Evolutionary conservation across 1,140 invertebrate species (phyloP).

Genomic region (Drosophila dunni): DNA sequence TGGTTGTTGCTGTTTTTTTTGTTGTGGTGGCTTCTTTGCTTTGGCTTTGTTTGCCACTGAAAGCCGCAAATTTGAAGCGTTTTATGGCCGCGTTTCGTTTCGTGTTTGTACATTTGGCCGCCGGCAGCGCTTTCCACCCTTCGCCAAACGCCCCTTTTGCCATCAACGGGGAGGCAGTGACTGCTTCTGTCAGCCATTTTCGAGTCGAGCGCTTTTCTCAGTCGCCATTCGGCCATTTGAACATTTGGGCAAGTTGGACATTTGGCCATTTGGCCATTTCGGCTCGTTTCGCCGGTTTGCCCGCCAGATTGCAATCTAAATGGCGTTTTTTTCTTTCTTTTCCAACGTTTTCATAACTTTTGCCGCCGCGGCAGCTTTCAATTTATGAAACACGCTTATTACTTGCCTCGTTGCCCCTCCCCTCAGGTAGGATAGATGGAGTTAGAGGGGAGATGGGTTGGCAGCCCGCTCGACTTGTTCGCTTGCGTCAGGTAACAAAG

Average conservation of each 20-base stretch:
- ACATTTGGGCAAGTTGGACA: conserved; percentile 16
- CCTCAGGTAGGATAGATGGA: too few relatives aligned
- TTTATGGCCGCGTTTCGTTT: conserved; percentile 77
- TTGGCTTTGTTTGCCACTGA: conserved; percentile 64
- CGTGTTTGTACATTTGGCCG: conserved; percentile 57
- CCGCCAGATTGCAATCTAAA: conserved; percentile 76
- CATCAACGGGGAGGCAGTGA: too few relatives aligned
- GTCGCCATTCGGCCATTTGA: conserved; percentile 17
- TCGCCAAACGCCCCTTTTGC: background rate
- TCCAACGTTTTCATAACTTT: conserved; percentile 69
- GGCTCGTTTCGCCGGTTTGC: conserved; percentile 45
- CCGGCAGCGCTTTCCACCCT: conserved; percentile 1
- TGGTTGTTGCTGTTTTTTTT: conserved; percentile 39
- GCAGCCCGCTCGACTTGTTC: conserved; percentile 56
- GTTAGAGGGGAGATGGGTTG: conserved; percentile 5
- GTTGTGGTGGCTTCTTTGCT: conserved; percentile 34
- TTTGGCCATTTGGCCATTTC: conserved; percentile 16
- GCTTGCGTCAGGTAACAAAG: conserved; percentile 66
- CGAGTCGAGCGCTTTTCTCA: conserved; percentile 69
- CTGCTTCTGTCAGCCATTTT: conserved; percentile 64
- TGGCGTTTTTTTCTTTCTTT: conserved; percentile 57
- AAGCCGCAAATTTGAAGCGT: conserved; percentile 76
- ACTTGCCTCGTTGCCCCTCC: conserved; percentile 33
- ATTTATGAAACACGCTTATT: conserved; percentile 81
- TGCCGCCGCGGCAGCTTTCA: conserved; percentile 71